phyloP scores from a whole-genome alignment of 2,888 invertebrate species.

The Sisyra nigra region DNA sequence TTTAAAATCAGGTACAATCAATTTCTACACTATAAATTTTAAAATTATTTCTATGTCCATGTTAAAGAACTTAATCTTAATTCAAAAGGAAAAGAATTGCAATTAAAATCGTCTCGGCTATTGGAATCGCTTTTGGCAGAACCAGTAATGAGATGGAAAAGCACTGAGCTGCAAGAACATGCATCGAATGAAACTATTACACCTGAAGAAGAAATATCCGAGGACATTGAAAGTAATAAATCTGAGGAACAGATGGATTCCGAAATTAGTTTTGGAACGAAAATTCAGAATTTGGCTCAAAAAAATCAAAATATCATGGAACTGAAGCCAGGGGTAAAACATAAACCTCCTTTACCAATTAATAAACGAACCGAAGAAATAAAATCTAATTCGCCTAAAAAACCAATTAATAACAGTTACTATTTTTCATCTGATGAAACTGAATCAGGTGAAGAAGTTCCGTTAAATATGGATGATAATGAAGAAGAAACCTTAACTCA shows the following conservation, averaged over 20 bases:
- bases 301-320: slow-evolving; percentile 9
- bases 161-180: slow-evolving; percentile 7
- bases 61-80: not conserved
- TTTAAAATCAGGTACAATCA: not conserved
- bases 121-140: slow-evolving; percentile 21
- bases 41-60: too few species aligned
- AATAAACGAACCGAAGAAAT: slow-evolving; percentile 16
- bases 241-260: slow-evolving; percentile 7
- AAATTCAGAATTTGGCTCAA: slow-evolving; percentile 10
- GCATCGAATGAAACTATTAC: not conserved
- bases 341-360: slow-evolving; percentile 24
- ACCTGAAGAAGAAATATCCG: slow-evolving; percentile 1
- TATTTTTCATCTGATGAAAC: not conserved
- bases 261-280: slow-evolving; percentile 10
- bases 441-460: not conserved
- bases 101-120: slow-evolving; percentile 19
- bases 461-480: too few species aligned
- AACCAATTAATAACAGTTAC: not conserved
- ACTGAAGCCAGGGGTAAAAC: slow-evolving; percentile 21
- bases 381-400: not conserved
- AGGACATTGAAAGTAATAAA: slow-evolving; percentile 8
- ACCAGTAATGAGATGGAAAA: slow-evolving; percentile 14
- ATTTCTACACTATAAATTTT: not conserved
- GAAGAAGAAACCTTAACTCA: too few species aligned
- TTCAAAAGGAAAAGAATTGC: slow-evolving; percentile 4